A percentile compares a stretch with the other conserved stretches of the same genome.
Evolutionary conservation across 1,140 invertebrate genomes (phyloP).

Genomic region (Drosophila sp.): DNA sequence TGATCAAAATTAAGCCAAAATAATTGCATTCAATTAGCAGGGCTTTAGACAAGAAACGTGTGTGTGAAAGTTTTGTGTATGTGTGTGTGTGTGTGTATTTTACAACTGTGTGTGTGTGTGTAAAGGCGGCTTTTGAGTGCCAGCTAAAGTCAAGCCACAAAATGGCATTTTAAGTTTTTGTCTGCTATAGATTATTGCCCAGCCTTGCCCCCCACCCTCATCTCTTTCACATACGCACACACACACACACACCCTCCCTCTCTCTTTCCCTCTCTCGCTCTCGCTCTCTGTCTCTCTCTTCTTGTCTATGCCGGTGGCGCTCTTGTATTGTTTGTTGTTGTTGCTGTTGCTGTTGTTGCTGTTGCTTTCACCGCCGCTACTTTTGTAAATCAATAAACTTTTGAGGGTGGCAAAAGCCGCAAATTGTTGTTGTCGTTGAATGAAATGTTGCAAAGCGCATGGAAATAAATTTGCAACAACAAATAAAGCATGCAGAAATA

Average conservation of each 20-base stretch:
- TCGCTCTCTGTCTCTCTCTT: constrained; percentile 8
- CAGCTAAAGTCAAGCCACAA: constrained; percentile 69
- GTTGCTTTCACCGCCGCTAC: constrained; percentile 41
- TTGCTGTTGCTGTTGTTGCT: constrained; percentile 28
- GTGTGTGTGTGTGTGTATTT: constrained; percentile 1
- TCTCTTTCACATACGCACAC: no score
- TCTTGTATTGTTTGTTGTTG: constrained; percentile 7
- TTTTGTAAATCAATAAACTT: constrained; percentile 83
- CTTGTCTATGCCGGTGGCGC: constrained; percentile 15
- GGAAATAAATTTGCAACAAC: constrained; percentile 20
- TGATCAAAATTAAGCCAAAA: constrained; percentile 38
- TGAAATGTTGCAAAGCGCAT: constrained; percentile 15
- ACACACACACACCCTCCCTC: background rate
- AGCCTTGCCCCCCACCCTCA: constrained; percentile 37
- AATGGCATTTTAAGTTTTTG: constrained; percentile 76
- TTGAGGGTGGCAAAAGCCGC: constrained; percentile 78
- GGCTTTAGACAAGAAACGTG: constrained; percentile 5
- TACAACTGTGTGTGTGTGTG: constrained; percentile 18
- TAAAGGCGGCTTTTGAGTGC: constrained; percentile 28
- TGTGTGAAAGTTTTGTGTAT: constrained; percentile 6
- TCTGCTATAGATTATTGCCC: constrained; percentile 70
- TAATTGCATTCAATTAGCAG: constrained; percentile 44
- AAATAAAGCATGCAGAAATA: constrained; percentile 1
- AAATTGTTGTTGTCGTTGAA: constrained; percentile 59
- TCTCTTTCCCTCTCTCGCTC: constrained; percentile 12